phyloP scores from a whole-genome alignment of 2,888 invertebrate genomes.

The Epirrhoe tristata region DNA sequence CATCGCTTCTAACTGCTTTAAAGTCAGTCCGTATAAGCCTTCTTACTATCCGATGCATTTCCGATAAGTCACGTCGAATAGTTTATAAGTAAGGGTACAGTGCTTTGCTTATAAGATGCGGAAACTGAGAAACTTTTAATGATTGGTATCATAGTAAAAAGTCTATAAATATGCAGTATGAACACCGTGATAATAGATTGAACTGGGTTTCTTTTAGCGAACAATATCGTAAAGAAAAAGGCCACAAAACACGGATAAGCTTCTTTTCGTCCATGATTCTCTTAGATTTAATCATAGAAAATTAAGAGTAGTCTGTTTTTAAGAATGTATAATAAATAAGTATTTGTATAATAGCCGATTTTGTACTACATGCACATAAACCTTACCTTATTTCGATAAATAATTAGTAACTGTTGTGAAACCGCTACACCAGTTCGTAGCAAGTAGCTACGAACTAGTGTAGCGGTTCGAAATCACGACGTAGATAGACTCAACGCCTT shows the following conservation, averaged over 20 bases:
- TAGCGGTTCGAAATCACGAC: background rate
- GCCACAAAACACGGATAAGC: no score
- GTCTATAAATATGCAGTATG: no score
- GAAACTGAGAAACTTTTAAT: no score
- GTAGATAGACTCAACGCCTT: background rate
- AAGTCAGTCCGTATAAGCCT: slow-evolving; percentile 71
- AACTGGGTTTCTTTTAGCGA: no score
- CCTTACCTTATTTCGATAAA: background rate
- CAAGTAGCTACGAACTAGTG: background rate
- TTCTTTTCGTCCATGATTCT: no score
- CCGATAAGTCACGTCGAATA: slow-evolving; percentile 68
- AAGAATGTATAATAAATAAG: no score
- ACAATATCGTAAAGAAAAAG: no score
- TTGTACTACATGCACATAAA: background rate
- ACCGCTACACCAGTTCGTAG: no score
- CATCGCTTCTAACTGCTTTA: slow-evolving; percentile 67
- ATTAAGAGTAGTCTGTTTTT: no score
- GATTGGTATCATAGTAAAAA: no score
- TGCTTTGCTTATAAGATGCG: slow-evolving; percentile 25
- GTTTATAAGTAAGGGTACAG: slow-evolving; percentile 62
- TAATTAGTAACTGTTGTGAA: background rate
- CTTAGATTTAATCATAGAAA: no score
- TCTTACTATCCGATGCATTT: slow-evolving; percentile 70
- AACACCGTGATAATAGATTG: no score
- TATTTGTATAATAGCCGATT: background rate